Conservation (phyloP, 30 jellyfish, hydroid and myxozoan genomes). For the Hydractinia echinata region DNA sequence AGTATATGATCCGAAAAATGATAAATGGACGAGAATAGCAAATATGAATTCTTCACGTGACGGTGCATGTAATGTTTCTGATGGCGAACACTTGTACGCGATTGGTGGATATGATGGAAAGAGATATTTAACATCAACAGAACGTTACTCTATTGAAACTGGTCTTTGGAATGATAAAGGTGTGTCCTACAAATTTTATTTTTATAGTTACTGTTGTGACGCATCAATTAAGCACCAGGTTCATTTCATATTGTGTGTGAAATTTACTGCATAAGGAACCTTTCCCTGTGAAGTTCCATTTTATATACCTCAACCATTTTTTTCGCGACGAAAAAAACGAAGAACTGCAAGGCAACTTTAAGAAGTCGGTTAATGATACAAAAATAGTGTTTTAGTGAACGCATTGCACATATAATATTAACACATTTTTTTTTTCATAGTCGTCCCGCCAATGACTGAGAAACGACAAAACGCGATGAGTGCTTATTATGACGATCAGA, state of each 20-base stretch:
- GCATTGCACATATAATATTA: background rate
- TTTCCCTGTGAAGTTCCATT: too few species aligned
- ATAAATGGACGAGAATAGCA: conserved; percentile 77
- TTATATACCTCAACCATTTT: too few species aligned
- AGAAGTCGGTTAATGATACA: too few species aligned
- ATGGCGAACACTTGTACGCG: conserved; percentile 76
- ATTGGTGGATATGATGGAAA: conserved; percentile 96
- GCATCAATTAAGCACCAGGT: too few species aligned
- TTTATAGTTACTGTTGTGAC: too few species aligned
- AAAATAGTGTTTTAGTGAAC: too few species aligned
- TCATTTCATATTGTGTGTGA: too few species aligned
- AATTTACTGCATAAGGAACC: too few species aligned
- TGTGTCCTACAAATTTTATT: background rate
- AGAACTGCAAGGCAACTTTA: too few species aligned
- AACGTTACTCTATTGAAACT: conserved; percentile 65
- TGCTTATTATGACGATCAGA: conserved; percentile 56
- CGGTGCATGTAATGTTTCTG: conserved; percentile 90
- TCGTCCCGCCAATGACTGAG: conserved; percentile 48
- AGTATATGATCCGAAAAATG: conserved; percentile 63
- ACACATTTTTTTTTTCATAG: conserved; percentile 27
- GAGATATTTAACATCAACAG: conserved; percentile 64
- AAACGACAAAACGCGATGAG: conserved; percentile 86
- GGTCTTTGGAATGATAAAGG: conserved; percentile 68
- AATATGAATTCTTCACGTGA: conserved; percentile 77
- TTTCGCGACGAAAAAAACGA: too few species aligned